Evolutionary conservation across 2,888 invertebrate genomes (phyloP), one percentile per base, ranked within the genome.

Genomic region (Orthonevra nobilis): DNA sequence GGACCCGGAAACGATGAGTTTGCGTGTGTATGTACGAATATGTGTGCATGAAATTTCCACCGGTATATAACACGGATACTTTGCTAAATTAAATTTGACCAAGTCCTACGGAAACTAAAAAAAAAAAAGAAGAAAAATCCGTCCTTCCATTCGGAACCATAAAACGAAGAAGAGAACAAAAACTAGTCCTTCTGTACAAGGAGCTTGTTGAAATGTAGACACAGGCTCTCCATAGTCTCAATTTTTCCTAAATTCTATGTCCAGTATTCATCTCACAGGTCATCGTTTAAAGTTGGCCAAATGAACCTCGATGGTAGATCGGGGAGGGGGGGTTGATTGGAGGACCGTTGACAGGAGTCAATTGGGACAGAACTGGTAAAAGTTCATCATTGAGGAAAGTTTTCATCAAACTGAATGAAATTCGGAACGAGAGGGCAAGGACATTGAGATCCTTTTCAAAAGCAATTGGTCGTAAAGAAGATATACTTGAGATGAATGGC

Each of bases 81-180:
- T 66, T 77, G 77, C 66, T 72, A 77, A 77, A 77, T 77, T 77
- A 77, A 77, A 72, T 66, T 77, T 66, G 72, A 64, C 72, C 72
- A 77, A 72, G 72, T 77, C 64, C 77, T 75, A 70, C 48, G 63
- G 70, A 70, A 46, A 56, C 56, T 42, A 23, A 42, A 38, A 30
- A 61, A 61, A 61, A 26, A 38, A 10, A 23, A 3, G 9, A 20
- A 10, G 10, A 36, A 30, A 69, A 48, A 56, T 64, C 64, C 63
- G 63, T 70, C 38, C 58, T 69, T 48, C 56, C 46, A 64, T 28
- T 54, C 12, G 26, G 48, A 69, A 75, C 63, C 63, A 68, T 68
- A 74, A 61, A n/a, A n/a, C n/a, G n/a, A n/a, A n/a, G n/a, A n/a
- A n/a, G 68, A 63, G 63, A 50, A 38, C 7, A 5, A 19, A 20